These are phyloP conservation scores for Ectropis grisescens DNA, from an alignment of 1,140 invertebrate species.

Conservation along the genomic window DNA sequence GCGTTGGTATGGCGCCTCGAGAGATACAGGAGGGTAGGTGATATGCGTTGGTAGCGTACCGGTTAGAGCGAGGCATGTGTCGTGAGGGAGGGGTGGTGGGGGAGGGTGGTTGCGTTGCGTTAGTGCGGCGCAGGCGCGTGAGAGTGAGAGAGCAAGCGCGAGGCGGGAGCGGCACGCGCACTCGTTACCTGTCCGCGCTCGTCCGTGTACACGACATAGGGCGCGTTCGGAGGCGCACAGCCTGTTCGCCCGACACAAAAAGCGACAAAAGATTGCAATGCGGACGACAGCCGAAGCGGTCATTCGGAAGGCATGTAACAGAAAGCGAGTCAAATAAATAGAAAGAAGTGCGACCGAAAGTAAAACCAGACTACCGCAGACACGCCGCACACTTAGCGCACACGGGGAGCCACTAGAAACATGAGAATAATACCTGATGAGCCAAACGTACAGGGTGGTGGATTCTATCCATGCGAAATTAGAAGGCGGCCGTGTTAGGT, in stretches of 20 bases:
- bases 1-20: conserved; percentile 32
- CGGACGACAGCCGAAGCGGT: conserved; percentile 62
- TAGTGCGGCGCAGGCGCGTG: too few relatives aligned
- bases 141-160: conserved; percentile 3
- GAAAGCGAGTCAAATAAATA: conserved; percentile 68
- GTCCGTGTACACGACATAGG: conserved; percentile 95
- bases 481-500: conserved; percentile 67
- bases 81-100: conserved; percentile 18
- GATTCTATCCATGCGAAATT: conserved; percentile 67
- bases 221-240: conserved; percentile 83
- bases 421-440: conserved; percentile 68
- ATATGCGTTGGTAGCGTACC: conserved; percentile 31
- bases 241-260: conserved; percentile 60
- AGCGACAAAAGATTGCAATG: conserved; percentile 66
- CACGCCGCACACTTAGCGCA: conserved; percentile 59
- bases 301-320: conserved; percentile 71
- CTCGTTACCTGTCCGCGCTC: conserved; percentile 91
- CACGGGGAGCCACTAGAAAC: conserved; percentile 62
- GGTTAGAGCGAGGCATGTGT: conserved; percentile 36
- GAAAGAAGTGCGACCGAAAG: conserved; percentile 56
- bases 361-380: conserved; percentile 42
- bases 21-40: conserved; percentile 20
- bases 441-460: conserved; percentile 65
- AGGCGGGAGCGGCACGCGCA: conserved; percentile 23
- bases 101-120: too few relatives aligned